A percentile compares a stretch with the other conserved stretches of the same genome.
These are phyloP conservation scores for Morinoia aosen DNA, from an alignment of 2,888 invertebrate species.

Conservation along the genomic window DNA sequence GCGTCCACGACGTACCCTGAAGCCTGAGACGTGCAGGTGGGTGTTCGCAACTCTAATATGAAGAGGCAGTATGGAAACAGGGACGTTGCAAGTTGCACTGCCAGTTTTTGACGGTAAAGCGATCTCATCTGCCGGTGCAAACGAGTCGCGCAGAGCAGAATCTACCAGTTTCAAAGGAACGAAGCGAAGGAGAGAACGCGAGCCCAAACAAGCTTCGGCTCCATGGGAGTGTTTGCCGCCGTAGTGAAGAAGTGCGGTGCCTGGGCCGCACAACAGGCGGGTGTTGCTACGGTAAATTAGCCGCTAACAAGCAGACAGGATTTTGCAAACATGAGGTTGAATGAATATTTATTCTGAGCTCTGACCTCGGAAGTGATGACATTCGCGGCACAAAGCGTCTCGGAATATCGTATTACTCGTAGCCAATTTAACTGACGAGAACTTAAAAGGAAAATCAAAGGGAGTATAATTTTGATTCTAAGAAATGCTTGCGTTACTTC, in stretches of 20 bases:
- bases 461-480: background rate
- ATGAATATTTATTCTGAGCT: background rate
- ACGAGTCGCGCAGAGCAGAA: background rate
- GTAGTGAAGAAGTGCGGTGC: background rate
- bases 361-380: background rate
- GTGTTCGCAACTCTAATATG: background rate
- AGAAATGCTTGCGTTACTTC: background rate
- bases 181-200: background rate
- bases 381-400: background rate
- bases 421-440: background rate
- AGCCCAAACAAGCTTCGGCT: background rate
- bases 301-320: background rate
- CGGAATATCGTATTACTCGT: background rate
- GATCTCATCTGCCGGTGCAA: background rate
- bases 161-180: background rate
- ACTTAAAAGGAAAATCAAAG: background rate
- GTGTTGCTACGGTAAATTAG: background rate
- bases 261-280: background rate
- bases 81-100: background rate
- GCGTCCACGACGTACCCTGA: background rate
- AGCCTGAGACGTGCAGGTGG: background rate
- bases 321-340: background rate
- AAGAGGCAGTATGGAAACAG: background rate
- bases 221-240: background rate
- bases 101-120: background rate